Percentiles rank a stretch among this genome's conserved stretches.
Evolutionary conservation across 2,113 vertebrate species (phyloP).

Genomic region (Prietella phreatophila): DNA sequence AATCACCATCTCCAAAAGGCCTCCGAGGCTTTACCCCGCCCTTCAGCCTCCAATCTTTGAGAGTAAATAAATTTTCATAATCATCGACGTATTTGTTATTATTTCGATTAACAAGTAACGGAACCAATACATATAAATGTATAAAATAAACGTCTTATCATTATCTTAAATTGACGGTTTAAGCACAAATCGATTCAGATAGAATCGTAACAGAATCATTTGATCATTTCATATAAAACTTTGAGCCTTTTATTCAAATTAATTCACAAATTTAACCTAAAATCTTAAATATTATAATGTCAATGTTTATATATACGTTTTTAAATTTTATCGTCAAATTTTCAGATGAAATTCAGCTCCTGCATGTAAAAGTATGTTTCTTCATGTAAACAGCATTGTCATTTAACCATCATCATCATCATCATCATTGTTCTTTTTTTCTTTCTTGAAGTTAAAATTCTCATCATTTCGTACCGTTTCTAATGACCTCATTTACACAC

Average conservation of each 20-base stretch:
- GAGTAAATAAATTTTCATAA: conserved; percentile 74
- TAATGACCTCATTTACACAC: not conserved
- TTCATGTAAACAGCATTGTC: conserved; percentile 6
- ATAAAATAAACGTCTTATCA: not conserved
- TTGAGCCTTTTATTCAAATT: too few species aligned
- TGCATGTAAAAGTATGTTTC: not conserved
- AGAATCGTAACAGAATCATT: not conserved
- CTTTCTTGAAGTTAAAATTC: not conserved
- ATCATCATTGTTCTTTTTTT: conserved; percentile 34
- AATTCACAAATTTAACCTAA: not conserved
- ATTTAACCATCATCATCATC: conserved; percentile 56
- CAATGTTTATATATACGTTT: too few species aligned
- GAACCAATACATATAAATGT: not conserved
- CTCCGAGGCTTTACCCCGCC: conserved; percentile 75
- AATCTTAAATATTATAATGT: not conserved
- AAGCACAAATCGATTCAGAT: too few species aligned
- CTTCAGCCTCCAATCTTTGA: conserved; percentile 70
- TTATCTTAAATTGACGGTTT: not conserved
- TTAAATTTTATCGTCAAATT: not conserved
- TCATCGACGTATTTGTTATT: not conserved
- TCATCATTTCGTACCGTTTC: not conserved
- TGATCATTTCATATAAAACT: not conserved
- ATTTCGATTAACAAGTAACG: not conserved
- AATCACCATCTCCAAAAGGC: conserved; percentile 95
- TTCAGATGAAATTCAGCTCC: not conserved